These are phyloP conservation scores for Leuciscus idus DNA, from an alignment of 2,113 vertebrate genomes.

Conservation along the genomic window DNA sequence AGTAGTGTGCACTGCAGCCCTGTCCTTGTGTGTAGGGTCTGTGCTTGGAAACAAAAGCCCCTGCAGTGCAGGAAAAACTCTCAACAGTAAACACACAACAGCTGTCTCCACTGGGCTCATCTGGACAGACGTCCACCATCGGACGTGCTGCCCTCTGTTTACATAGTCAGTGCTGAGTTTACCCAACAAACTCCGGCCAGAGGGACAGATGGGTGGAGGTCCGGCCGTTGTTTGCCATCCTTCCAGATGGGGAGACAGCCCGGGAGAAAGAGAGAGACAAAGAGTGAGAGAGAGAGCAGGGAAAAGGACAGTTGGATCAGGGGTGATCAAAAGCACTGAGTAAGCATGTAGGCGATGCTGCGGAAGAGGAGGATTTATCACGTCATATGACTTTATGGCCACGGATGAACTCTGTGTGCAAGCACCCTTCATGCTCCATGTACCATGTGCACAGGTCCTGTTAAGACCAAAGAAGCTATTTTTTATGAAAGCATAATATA, in stretches of 20 bases:
- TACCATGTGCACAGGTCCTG: constrained; percentile 7
- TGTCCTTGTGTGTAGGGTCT: constrained; percentile 12
- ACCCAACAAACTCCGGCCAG: constrained; percentile 47
- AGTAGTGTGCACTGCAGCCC: neutral
- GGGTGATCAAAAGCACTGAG: constrained; percentile 67
- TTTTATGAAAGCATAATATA: constrained; percentile 13
- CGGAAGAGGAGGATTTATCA: constrained; percentile 57
- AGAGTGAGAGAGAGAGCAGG: constrained; percentile 51
- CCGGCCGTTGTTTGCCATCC: constrained; percentile 27
- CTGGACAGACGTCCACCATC: constrained; percentile 17
- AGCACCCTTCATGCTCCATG: constrained; percentile 29
- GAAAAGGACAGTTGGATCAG: constrained; percentile 65
- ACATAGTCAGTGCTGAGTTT: constrained; percentile 37
- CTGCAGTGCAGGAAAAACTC: constrained; percentile 19
- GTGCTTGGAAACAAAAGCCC: neutral
- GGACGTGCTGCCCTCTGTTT: constrained; percentile 30
- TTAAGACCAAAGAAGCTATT: neutral
- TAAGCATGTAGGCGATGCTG: constrained; percentile 61
- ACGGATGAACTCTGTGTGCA: constrained; percentile 30
- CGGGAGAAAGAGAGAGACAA: constrained; percentile 14
- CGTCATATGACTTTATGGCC: constrained; percentile 55
- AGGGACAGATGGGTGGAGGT: constrained; percentile 38
- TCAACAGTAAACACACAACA: constrained; percentile 43
- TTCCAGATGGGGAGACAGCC: constrained; percentile 29
- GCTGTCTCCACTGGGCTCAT: constrained; percentile 30